Conservation (phyloP, 2,888 invertebrate species). For the Arge pagana region DNA sequence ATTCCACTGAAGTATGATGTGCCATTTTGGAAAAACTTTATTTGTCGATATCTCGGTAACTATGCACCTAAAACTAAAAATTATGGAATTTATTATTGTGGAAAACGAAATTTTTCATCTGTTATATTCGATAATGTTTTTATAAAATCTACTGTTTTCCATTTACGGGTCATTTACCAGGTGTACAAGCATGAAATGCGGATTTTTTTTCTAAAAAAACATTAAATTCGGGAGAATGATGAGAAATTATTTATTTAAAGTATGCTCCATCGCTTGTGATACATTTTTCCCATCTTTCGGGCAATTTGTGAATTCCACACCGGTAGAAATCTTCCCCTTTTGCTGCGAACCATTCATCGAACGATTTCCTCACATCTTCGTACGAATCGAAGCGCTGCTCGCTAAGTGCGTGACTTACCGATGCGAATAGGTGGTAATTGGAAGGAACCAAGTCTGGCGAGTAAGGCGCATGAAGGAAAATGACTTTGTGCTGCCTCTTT, state of each 20-base stretch:
- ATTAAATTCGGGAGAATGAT: slow-evolving; percentile 18
- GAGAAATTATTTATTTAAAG: slow-evolving; percentile 22
- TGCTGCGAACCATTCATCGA: slow-evolving; percentile 23
- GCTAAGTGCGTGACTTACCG: slow-evolving; percentile 28
- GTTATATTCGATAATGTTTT: no score
- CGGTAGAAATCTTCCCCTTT: slow-evolving; percentile 26
- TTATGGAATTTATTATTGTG: no score
- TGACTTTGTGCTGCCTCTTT: slow-evolving; percentile 29
- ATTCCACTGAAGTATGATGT: no score
- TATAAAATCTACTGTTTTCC: no score
- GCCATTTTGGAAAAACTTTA: no score
- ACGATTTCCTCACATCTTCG: slow-evolving; percentile 23
- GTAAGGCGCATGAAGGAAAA: slow-evolving; percentile 31
- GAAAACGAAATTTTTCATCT: no score
- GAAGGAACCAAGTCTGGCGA: slow-evolving; percentile 33
- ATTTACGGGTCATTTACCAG: neutral
- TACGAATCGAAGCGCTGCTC: slow-evolving; percentile 27
- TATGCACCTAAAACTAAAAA: no score
- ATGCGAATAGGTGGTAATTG: slow-evolving; percentile 31
- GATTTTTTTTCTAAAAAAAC: slow-evolving; percentile 22
- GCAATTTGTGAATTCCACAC: slow-evolving; percentile 24
- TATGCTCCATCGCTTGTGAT: slow-evolving; percentile 24
- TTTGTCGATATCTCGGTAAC: no score
- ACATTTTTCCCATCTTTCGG: slow-evolving; percentile 27
- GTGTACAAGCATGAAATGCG: slow-evolving; percentile 1